Evolutionary conservation across 1,140 invertebrate species (phyloP).

Genomic region (Ceratosolen solmsi): DNA sequence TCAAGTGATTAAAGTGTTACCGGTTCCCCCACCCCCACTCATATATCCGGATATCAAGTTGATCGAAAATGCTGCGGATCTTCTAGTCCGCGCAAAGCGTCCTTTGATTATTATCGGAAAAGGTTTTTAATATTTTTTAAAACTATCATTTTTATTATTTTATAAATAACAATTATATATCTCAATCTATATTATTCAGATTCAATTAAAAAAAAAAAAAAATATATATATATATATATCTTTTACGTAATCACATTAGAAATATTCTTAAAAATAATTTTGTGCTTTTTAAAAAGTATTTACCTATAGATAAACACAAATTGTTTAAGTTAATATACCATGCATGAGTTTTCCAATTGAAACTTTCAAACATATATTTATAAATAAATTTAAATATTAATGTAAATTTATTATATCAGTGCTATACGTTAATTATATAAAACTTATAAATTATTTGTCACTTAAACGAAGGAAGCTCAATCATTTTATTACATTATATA

Average conservation of each 20-base stretch:
- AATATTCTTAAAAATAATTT: not conserved
- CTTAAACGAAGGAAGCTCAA: no score
- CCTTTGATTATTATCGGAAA: conserved; percentile 96
- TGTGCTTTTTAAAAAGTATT: conserved; percentile 2
- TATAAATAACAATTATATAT: not conserved
- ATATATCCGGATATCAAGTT: conserved; percentile 79
- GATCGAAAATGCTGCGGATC: conserved; percentile 80
- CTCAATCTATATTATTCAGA: not conserved
- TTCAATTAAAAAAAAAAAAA: not conserved
- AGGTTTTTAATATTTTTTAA: conserved; percentile 72
- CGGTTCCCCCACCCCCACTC: conserved; percentile 78
- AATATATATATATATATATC: not conserved
- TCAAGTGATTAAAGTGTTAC: conserved; percentile 66
- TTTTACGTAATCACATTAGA: not conserved
- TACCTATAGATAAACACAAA: no score
- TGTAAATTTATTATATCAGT: no score
- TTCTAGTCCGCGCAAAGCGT: conserved; percentile 82
- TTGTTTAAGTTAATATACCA: no score
- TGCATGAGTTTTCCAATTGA: no score
- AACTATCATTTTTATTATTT: not conserved
- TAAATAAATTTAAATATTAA: no score
- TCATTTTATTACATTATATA: no score
- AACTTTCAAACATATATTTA: no score
- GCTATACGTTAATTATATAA: no score
- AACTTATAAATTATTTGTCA: no score